phyloP scores from a whole-genome alignment of 1,140 invertebrate genomes.

The Leucophenga varia region DNA sequence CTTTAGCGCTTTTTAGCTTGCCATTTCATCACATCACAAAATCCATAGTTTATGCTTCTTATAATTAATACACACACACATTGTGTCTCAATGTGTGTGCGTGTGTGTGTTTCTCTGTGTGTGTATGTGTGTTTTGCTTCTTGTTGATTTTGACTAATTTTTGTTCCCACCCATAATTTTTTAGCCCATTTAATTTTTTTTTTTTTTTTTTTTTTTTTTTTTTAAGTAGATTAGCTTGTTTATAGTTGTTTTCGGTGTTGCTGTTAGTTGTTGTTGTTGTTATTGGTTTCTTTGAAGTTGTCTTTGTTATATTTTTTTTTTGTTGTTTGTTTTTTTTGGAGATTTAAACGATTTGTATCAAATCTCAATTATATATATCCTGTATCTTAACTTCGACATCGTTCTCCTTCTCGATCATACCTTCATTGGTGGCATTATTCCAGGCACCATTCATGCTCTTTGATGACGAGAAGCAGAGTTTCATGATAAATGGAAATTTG shows the following conservation, averaged over 20 bases:
- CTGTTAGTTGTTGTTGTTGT: not conserved
- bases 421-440: conserved; percentile 55
- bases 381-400: conserved; percentile 42
- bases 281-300: conserved; percentile 17
- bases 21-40: too few species aligned
- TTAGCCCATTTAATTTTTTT: too few species aligned
- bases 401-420: conserved; percentile 56
- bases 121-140: conserved; percentile 25
- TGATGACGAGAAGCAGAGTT: conserved; percentile 90
- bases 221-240: too few species aligned
- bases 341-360: conserved; percentile 51
- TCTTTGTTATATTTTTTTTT: conserved; percentile 21
- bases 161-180: too few species aligned
- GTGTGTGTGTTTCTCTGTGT: conserved; percentile 14
- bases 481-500: conserved; percentile 96
- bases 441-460: conserved; percentile 66
- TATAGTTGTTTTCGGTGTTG: not conserved
- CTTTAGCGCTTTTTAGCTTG: too few species aligned
- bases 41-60: too few species aligned
- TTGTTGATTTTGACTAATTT: conserved; percentile 19
- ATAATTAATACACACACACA: too few species aligned
- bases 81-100: conserved; percentile 11
- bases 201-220: too few species aligned
- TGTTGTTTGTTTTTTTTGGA: conserved; percentile 25
- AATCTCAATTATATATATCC: conserved; percentile 55